Conservation (phyloP, 2,113 vertebrate genomes). For the Mirza zaza region DNA sequence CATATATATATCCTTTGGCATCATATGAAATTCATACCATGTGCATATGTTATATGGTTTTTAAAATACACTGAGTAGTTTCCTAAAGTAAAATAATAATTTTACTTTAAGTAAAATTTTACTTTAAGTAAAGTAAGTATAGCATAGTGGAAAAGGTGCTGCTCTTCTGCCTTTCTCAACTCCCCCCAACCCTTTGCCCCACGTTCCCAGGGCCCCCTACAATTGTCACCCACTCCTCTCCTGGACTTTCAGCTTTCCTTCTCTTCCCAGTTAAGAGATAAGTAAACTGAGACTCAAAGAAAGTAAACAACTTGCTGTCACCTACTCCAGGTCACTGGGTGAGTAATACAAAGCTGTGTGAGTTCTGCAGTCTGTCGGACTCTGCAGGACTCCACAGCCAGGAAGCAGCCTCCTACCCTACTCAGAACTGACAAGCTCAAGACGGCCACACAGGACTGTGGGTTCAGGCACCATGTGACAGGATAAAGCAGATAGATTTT, state of each 20-base stretch:
- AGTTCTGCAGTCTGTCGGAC: accelerated
- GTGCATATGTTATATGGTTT: not conserved
- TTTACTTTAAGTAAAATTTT: not conserved
- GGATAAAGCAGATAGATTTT: not conserved
- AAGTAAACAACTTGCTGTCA: not conserved
- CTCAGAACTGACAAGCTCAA: not conserved
- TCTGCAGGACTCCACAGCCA: not conserved
- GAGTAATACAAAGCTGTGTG: accelerated
- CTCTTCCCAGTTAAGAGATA: not conserved
- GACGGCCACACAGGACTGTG: not conserved
- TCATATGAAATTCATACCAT: not conserved
- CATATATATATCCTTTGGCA: not conserved
- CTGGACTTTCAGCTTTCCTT: not conserved
- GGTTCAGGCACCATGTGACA: not conserved
- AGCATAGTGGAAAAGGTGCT: not conserved
- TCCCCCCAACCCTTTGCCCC: not conserved
- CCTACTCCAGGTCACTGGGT: not conserved
- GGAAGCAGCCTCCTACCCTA: not conserved
- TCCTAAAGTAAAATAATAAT: not conserved
- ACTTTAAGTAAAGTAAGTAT: not conserved
- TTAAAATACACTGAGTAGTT: not conserved
- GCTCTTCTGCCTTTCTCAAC: not conserved
- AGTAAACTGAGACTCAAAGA: not conserved
- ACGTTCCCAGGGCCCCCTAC: not conserved
- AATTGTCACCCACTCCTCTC: no score